These are phyloP conservation scores for Nematopogon swammerdamellus DNA, from an alignment of 2,888 invertebrate genomes.

Conservation along the genomic window DNA sequence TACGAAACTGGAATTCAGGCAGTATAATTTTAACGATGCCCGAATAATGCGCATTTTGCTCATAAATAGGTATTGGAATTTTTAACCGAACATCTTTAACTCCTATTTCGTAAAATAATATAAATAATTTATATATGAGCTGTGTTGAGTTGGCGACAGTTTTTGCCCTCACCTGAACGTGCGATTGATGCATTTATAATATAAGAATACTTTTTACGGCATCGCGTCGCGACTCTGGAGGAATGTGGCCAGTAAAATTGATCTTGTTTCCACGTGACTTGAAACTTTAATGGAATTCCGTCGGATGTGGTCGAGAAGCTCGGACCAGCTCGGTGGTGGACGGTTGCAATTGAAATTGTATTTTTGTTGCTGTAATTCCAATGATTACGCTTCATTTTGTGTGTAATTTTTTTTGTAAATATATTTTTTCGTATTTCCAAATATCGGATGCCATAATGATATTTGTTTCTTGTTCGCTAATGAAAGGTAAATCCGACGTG, in stretches of 20 bases:
- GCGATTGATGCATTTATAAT: conserved; percentile 58
- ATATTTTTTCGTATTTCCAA: no score
- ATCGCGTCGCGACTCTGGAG: conserved; percentile 32
- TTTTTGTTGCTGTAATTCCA: not conserved
- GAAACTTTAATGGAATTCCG: conserved; percentile 29
- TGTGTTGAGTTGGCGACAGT: conserved; percentile 32
- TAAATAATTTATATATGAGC: conserved; percentile 55
- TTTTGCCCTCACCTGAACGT: conserved; percentile 49
- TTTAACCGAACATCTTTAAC: not conserved
- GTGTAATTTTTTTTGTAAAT: not conserved
- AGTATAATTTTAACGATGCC: not conserved
- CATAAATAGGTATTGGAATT: not conserved
- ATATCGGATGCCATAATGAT: no score
- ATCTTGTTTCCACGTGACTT: conserved; percentile 52
- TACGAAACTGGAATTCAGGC: not conserved
- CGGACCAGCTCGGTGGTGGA: not conserved
- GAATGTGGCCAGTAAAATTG: conserved; percentile 57
- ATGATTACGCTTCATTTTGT: not conserved
- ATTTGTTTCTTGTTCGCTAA: no score
- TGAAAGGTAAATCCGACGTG: no score
- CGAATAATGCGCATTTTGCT: not conserved
- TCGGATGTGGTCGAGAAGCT: not conserved
- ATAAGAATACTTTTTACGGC: conserved; percentile 54
- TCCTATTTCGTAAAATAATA: conserved; percentile 32
- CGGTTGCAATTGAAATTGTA: not conserved